A percentile compares a stretch with the other conserved stretches of the same genome.
Evolutionary conservation across 2,888 invertebrate genomes (phyloP).

Genomic region (Drosophila heteroneura): DNA sequence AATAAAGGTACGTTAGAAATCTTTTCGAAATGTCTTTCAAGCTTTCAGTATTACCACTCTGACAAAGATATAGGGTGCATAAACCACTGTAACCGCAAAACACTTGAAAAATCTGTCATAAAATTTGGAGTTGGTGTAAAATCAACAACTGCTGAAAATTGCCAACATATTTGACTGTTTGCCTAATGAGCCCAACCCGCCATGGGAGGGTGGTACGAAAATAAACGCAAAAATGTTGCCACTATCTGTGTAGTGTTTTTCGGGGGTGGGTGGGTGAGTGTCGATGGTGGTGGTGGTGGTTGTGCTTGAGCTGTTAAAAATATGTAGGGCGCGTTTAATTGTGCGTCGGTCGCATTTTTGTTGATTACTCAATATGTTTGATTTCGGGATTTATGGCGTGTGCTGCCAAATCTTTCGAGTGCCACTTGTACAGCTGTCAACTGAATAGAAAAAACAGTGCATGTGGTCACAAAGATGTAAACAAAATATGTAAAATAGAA

Average conservation of each 20-base stretch:
- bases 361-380: conserved; percentile 85
- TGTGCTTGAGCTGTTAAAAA: conserved; percentile 14
- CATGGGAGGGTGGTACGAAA: conserved; percentile 28
- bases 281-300: conserved; percentile 6
- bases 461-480: conserved; percentile 48
- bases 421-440: conserved; percentile 74
- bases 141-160: conserved; percentile 76
- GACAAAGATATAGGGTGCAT: conserved; percentile 10
- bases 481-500: conserved; percentile 6
- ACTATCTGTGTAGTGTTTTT: background rate
- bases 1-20: background rate
- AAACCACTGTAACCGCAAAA: conserved; percentile 40
- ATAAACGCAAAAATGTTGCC: conserved; percentile 7
- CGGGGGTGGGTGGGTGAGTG: conserved; percentile 24
- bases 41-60: background rate
- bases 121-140: conserved; percentile 66
- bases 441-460: conserved; percentile 17
- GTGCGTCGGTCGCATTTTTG: conserved; percentile 59
- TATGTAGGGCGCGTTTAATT: conserved; percentile 46
- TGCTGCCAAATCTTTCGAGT: conserved; percentile 41
- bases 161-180: conserved; percentile 78
- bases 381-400: conserved; percentile 75
- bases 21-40: background rate
- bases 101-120: conserved; percentile 80
- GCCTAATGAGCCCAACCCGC: conserved; percentile 67